Percentiles rank a stretch among this genome's conserved stretches.
These are phyloP conservation scores for Netelia fuscicornis DNA, from an alignment of 2,888 invertebrate genomes.

Conservation along the genomic window DNA sequence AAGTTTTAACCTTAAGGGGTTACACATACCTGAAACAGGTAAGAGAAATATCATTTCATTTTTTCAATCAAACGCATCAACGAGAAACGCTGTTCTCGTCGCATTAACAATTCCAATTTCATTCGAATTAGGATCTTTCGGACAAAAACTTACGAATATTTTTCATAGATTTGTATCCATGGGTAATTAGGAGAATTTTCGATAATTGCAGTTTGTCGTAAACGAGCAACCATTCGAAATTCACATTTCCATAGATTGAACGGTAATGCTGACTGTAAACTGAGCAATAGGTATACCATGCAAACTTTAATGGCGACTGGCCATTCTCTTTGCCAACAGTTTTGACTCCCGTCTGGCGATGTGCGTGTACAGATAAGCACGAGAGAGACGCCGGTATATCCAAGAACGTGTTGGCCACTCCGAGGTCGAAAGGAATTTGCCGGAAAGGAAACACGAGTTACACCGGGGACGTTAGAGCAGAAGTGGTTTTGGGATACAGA, in stretches of 20 bases:
- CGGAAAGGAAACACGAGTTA: slow-evolving; percentile 45
- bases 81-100: no score
- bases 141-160: no score
- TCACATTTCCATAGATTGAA: slow-evolving; percentile 12
- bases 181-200: no score
- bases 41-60: slow-evolving; percentile 14
- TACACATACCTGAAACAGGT: neutral
- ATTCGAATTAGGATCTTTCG: no score
- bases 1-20: slow-evolving; percentile 71
- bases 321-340: slow-evolving; percentile 51
- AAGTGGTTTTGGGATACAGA: slow-evolving; percentile 1
- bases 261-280: slow-evolving; percentile 3
- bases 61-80: no score
- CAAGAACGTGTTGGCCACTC: slow-evolving; percentile 25
- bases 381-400: slow-evolving; percentile 19
- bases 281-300: slow-evolving; percentile 12
- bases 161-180: no score
- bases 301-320: slow-evolving; percentile 43
- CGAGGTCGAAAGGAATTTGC: slow-evolving; percentile 33
- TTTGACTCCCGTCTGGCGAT: slow-evolving; percentile 43
- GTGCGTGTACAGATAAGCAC: slow-evolving; percentile 25
- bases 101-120: no score
- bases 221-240: neutral
- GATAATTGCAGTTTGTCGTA: no score
- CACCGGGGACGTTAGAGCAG: slow-evolving; percentile 6